Conservation (phyloP, 35 echinoderm and acorn worm genomes). For the Strongylocentrotus purpuratus region DNA sequence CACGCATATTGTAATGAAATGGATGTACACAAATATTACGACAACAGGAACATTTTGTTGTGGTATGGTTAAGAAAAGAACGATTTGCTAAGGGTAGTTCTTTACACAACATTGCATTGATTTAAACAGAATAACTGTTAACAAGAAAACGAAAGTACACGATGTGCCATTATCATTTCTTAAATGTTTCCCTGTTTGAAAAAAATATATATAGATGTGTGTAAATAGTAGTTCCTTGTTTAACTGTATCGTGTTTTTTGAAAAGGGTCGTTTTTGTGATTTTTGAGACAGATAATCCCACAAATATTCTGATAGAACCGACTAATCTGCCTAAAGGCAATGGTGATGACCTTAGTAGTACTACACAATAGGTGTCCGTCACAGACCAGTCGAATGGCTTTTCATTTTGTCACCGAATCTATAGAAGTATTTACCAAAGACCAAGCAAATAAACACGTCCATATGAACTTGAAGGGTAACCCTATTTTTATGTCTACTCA, state of each 20-base stretch:
- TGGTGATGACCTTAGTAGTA: neutral
- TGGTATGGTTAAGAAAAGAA: too few species aligned
- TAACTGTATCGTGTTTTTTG: neutral
- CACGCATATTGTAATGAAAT: neutral
- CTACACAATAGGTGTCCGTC: neutral
- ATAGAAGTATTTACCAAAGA: neutral
- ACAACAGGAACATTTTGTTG: neutral
- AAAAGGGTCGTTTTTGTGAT: neutral
- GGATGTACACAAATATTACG: neutral
- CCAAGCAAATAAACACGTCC: conserved; percentile 34
- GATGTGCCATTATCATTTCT: neutral
- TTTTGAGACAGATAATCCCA: neutral
- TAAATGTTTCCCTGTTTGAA: neutral
- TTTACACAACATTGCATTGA: neutral
- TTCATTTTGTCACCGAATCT: neutral
- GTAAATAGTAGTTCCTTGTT: neutral
- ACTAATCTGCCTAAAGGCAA: neutral
- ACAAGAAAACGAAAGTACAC: neutral
- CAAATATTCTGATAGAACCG: neutral
- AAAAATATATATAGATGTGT: neutral
- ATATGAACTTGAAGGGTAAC: neutral
- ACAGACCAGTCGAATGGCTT: neutral
- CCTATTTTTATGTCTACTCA: neutral
- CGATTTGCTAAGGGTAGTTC: too few species aligned
- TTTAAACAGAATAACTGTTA: neutral